Percentiles rank a stretch among this genome's conserved stretches.
Evolutionary conservation across 2,888 invertebrate genomes (phyloP).

Genomic region (Ochropleura leucogaster): DNA sequence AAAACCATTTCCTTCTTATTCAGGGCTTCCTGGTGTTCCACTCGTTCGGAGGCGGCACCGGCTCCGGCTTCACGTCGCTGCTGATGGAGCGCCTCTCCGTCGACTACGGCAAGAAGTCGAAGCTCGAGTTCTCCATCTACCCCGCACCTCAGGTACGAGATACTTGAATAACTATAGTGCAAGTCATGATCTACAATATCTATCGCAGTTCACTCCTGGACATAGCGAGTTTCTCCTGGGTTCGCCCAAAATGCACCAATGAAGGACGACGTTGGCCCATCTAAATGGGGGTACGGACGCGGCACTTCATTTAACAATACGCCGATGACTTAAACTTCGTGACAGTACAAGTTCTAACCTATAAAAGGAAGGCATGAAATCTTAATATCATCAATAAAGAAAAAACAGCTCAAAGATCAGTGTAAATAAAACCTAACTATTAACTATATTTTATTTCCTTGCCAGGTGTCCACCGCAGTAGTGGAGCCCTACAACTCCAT

Average conservation of each 20-base stretch:
- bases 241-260: background rate
- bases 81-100: conserved; percentile 97
- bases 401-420: background rate
- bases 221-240: background rate
- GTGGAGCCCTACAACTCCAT: conserved; percentile 98
- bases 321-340: background rate
- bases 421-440: background rate
- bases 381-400: background rate
- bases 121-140: conserved; percentile 98
- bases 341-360: background rate
- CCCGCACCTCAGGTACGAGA: conserved; percentile 96
- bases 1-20: background rate
- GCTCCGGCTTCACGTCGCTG: conserved; percentile 97
- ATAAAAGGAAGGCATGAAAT: background rate
- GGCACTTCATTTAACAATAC: background rate
- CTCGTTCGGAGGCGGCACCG: conserved; percentile 97
- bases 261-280: background rate
- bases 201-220: background rate
- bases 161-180: background rate
- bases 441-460: background rate
- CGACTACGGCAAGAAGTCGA: conserved; percentile 98
- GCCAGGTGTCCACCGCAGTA: conserved; percentile 94
- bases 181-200: background rate
- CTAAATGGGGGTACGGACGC: background rate
- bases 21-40: conserved; percentile 98